Evolutionary conservation across 2,888 invertebrate genomes (phyloP).

Genomic region (Tenthredo amoena): DNA sequence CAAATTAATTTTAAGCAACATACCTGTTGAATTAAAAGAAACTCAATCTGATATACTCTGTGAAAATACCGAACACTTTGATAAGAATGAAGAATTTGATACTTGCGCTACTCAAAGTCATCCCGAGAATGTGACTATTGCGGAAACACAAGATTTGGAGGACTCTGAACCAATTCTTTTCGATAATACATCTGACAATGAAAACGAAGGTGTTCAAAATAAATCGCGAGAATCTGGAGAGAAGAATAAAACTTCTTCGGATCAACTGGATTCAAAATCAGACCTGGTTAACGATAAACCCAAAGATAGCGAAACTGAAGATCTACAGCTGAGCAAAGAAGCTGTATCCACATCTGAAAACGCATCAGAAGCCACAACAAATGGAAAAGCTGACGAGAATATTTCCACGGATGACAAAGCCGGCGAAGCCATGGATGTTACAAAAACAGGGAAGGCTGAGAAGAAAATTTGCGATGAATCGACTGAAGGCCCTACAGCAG

Average conservation of each 20-base stretch:
- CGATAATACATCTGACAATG: conserved; percentile 31
- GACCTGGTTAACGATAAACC: background rate
- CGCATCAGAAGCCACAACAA: background rate
- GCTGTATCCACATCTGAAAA: background rate
- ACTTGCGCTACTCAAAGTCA: conserved; percentile 24
- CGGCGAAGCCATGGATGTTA: background rate
- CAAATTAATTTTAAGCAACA: conserved; percentile 15
- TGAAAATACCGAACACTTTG: conserved; percentile 40
- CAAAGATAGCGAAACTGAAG: background rate
- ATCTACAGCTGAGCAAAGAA: background rate
- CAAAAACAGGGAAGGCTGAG: background rate
- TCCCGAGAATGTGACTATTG: conserved; percentile 29
- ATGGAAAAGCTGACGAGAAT: conserved; percentile 43
- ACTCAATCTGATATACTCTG: conserved; percentile 9
- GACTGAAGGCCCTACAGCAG: background rate
- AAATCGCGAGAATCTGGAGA: conserved; percentile 26
- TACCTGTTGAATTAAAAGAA: background rate
- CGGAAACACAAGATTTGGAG: conserved; percentile 42
- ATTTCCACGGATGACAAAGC: conserved; percentile 27
- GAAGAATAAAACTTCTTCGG: conserved; percentile 15
- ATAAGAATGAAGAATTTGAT: conserved; percentile 5
- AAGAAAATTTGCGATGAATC: conserved; percentile 37
- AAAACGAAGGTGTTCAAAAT: conserved; percentile 54
- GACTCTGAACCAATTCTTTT: conserved; percentile 37
- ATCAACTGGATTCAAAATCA: conserved; percentile 49